Conservation (phyloP, 1,140 invertebrate genomes). For the Ceratoteleas bidentatus region DNA sequence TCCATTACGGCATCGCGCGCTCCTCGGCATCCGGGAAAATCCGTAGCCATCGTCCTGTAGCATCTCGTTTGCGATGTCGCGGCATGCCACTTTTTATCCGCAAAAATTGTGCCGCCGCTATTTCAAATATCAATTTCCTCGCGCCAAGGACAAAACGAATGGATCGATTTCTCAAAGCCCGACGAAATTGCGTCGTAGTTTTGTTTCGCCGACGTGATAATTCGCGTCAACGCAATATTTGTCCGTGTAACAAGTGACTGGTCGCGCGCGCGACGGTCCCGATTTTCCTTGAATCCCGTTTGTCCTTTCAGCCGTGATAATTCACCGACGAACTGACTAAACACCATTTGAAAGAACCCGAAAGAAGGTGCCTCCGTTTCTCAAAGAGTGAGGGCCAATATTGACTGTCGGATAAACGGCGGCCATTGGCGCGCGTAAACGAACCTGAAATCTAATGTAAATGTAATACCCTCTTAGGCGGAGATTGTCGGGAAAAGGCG, state of each 20-base stretch:
- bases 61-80: conserved; percentile 22
- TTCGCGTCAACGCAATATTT: conserved; percentile 46
- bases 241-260: conserved; percentile 49
- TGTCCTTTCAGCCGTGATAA: conserved; percentile 52
- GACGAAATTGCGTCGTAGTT: conserved; percentile 17
- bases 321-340: conserved; percentile 45
- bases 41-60: conserved; percentile 1
- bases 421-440: conserved; percentile 57
- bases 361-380: conserved; percentile 42
- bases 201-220: conserved; percentile 21
- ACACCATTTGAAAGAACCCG: conserved; percentile 40
- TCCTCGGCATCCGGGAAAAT: conserved; percentile 14
- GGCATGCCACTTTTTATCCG: conserved; percentile 11
- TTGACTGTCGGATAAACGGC: conserved; percentile 59
- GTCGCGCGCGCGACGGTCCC: conserved; percentile 21
- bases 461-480: conserved; percentile 47
- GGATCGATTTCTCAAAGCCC: conserved; percentile 22
- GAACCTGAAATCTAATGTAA: conserved; percentile 64
- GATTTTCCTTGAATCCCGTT: conserved; percentile 45
- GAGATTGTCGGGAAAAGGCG: conserved; percentile 46
- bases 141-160: conserved; percentile 1
- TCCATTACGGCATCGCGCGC: conserved; percentile 14
- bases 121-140: conserved; percentile 28
- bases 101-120: conserved; percentile 10
- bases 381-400: conserved; percentile 59